Conservation (phyloP, 2,797 vertebrate genomes). For the Alauda arvensis region DNA sequence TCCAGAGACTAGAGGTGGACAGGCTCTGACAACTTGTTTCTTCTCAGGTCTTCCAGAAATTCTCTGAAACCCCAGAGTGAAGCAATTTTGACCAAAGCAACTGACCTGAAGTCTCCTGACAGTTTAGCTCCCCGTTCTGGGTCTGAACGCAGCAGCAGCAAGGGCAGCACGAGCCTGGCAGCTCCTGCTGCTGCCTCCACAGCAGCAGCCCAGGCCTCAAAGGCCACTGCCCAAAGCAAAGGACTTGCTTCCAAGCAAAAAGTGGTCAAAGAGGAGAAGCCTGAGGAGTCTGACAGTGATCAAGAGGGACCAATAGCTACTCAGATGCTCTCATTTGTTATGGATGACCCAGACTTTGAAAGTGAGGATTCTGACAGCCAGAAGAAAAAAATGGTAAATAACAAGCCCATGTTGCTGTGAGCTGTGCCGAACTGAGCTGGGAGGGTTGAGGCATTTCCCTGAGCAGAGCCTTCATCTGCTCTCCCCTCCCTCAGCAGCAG, state of each 20-base stretch:
- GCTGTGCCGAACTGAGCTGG: not conserved
- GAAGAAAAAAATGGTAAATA: slow-evolving; percentile 69
- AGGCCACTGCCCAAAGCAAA: slow-evolving; percentile 27
- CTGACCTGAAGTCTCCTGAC: not conserved
- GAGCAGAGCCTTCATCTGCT: not conserved
- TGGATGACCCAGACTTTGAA: slow-evolving; percentile 97
- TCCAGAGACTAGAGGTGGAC: not conserved
- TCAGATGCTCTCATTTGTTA: slow-evolving; percentile 93
- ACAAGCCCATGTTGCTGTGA: not conserved
- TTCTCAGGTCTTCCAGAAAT: slow-evolving; percentile 75
- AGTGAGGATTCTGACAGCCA: slow-evolving; percentile 85
- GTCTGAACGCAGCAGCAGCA: slow-evolving; percentile 41
- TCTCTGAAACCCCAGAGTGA: slow-evolving; percentile 27
- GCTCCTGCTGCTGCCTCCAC: slow-evolving; percentile 45
- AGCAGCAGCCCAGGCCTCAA: not conserved
- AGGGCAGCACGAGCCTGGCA: not conserved
- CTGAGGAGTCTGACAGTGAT: slow-evolving; percentile 84
- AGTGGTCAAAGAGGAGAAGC: slow-evolving; percentile 54
- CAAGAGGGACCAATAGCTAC: slow-evolving; percentile 84
- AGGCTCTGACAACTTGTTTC: not conserved
- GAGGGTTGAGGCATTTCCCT: not conserved
- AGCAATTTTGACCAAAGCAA: slow-evolving; percentile 6
- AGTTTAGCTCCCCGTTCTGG: slow-evolving; percentile 12
- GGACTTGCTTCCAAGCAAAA: slow-evolving; percentile 11
- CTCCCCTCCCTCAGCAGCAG: not conserved